Evolutionary conservation across 2,113 vertebrate genomes (phyloP).

Genomic region (Pelmatolapia mariae): DNA sequence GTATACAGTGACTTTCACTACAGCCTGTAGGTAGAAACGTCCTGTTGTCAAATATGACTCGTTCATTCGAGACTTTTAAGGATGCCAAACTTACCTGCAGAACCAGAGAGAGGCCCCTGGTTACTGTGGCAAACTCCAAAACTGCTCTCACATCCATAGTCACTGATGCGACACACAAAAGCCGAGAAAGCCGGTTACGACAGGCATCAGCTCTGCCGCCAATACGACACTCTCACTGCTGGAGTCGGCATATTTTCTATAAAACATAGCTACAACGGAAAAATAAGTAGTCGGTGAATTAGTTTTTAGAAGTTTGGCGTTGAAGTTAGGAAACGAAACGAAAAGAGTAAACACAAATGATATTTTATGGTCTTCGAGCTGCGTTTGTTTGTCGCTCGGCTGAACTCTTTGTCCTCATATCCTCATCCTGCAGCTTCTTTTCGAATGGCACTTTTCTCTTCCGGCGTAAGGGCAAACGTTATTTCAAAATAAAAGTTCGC

Average conservation of each 20-base stretch:
- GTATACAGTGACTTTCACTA: not conserved
- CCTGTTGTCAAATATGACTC: not conserved
- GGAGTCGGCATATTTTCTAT: not conserved
- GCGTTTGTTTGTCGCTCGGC: not conserved
- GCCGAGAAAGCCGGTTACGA: not conserved
- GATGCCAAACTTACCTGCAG: conserved; percentile 76
- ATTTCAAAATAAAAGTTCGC: conserved; percentile 46
- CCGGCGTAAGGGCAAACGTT: not conserved
- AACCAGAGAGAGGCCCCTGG: conserved; percentile 79
- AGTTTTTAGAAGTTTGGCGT: not conserved
- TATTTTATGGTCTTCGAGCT: not conserved
- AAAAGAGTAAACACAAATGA: accelerated
- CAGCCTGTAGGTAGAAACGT: not conserved
- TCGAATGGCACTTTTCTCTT: conserved; percentile 20
- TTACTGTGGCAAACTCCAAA: conserved; percentile 74
- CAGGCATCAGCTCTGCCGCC: conserved; percentile 28
- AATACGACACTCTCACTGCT: not conserved
- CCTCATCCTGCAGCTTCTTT: not conserved
- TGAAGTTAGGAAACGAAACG: not conserved
- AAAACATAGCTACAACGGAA: not conserved
- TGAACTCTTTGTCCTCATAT: conserved; percentile 15
- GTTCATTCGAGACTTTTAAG: not conserved
- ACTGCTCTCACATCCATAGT: conserved; percentile 73
- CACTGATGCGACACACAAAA: conserved; percentile 3
- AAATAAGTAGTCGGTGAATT: not conserved